phyloP scores from a whole-genome alignment of 1,140 invertebrate genomes.

The Catajapyx aquilonaris region DNA sequence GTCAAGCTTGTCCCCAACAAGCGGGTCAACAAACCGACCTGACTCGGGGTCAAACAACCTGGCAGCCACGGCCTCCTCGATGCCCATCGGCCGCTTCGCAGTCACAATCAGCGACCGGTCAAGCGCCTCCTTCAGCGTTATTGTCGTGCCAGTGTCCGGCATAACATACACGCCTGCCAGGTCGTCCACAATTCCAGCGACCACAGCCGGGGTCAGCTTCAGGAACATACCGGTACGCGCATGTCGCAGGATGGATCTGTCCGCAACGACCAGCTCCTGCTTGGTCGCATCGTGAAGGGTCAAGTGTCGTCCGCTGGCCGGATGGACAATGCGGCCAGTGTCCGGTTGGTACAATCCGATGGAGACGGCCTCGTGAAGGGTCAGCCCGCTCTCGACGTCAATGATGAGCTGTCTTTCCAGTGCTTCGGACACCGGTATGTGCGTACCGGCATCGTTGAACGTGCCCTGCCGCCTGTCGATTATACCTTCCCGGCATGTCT shows the following conservation, averaged over 20 bases:
- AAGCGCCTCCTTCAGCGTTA: constrained; percentile 47
- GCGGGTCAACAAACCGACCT: constrained; percentile 57
- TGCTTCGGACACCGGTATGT: constrained; percentile 44
- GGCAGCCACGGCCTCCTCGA: constrained; percentile 57
- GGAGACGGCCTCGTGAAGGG: constrained; percentile 56
- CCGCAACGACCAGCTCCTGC: constrained; percentile 58
- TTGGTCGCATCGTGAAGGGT: constrained; percentile 57
- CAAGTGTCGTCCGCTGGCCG: constrained; percentile 48
- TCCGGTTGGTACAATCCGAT: constrained; percentile 58
- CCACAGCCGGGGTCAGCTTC: constrained; percentile 49
- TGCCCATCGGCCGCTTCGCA: constrained; percentile 37
- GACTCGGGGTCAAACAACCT: constrained; percentile 51
- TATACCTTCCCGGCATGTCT: constrained; percentile 58
- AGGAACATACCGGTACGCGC: constrained; percentile 43
- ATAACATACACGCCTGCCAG: constrained; percentile 41
- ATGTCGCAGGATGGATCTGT: constrained; percentile 56
- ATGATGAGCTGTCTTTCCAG: constrained; percentile 53
- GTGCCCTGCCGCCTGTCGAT: constrained; percentile 57
- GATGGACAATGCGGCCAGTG: constrained; percentile 56
- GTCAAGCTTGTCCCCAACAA: constrained; percentile 41
- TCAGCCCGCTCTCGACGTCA: constrained; percentile 63
- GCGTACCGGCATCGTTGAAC: constrained; percentile 46
- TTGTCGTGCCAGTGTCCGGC: constrained; percentile 27
- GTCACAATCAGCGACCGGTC: constrained; percentile 51
- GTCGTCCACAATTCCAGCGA: constrained; percentile 47